phyloP scores from a whole-genome alignment of 2,113 vertebrate species.

The Zingel zingel region DNA sequence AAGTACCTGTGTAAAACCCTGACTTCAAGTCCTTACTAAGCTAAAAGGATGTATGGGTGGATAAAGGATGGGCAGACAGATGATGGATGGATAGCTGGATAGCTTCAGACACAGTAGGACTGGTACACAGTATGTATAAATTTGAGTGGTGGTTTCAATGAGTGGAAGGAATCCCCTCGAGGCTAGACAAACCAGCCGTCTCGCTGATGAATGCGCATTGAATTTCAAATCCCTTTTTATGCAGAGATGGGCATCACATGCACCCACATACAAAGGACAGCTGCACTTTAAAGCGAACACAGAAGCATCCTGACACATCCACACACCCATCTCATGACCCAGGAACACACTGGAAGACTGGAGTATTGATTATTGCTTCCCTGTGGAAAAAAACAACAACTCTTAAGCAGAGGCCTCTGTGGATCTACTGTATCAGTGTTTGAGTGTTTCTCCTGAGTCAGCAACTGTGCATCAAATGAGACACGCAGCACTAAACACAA shows the following conservation, averaged over 20 bases:
- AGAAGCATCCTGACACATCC: neutral
- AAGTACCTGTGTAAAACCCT: neutral
- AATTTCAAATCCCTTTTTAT: constrained; percentile 71
- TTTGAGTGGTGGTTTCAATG: constrained; percentile 3
- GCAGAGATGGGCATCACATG: constrained; percentile 41
- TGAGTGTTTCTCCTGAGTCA: constrained; percentile 49
- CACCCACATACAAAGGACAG: constrained; percentile 33
- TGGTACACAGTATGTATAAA: constrained; percentile 2
- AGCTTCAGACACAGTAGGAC: neutral
- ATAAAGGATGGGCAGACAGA: neutral
- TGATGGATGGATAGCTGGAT: constrained; percentile 2
- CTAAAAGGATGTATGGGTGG: neutral
- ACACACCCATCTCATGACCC: neutral
- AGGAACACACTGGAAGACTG: constrained; percentile 5
- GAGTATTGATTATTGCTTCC: constrained; percentile 16
- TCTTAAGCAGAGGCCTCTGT: constrained; percentile 2
- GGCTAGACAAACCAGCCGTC: constrained; percentile 35
- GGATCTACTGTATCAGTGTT: neutral
- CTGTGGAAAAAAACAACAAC: neutral
- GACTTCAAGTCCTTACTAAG: neutral
- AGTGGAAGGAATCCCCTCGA: constrained; percentile 36
- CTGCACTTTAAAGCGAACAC: constrained; percentile 37
- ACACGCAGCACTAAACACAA: neutral
- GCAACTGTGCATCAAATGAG: constrained; percentile 30
- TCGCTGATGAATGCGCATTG: constrained; percentile 74